These are phyloP conservation scores for Brachypteracias leptosomus DNA, from an alignment of 2,113 vertebrate species.

Conservation along the genomic window DNA sequence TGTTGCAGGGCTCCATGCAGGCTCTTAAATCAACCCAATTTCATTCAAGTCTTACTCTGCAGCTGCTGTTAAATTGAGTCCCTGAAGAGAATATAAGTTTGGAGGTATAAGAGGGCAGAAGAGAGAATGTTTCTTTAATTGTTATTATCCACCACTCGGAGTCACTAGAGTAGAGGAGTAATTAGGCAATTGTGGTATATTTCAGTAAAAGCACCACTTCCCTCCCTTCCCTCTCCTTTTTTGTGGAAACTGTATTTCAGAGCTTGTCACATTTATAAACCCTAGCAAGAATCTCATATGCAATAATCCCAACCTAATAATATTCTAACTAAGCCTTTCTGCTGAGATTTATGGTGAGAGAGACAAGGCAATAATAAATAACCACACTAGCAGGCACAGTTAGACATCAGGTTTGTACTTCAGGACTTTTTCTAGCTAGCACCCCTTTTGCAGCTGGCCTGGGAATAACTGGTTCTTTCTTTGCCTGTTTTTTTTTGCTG, in stretches of 20 bases:
- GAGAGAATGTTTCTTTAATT: conserved; percentile 44
- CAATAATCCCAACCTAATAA: conserved; percentile 36
- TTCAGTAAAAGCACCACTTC: conserved; percentile 1
- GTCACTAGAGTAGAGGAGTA: conserved; percentile 36
- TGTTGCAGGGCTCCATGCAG: not conserved
- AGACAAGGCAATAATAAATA: conserved; percentile 14
- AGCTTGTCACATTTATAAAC: conserved; percentile 27
- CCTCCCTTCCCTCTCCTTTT: not conserved
- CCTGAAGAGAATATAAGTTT: conserved; percentile 24
- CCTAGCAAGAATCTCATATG: not conserved
- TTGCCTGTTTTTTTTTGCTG: not conserved
- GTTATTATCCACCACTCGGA: conserved; percentile 16
- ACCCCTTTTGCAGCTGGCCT: not conserved
- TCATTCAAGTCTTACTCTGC: conserved; percentile 24
- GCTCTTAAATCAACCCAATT: conserved; percentile 35
- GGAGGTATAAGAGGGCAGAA: conserved; percentile 34
- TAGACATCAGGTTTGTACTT: not conserved
- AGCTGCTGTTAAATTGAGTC: conserved; percentile 44
- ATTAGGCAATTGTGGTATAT: conserved; percentile 31
- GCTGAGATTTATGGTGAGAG: conserved; percentile 3
- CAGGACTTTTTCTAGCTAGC: not conserved
- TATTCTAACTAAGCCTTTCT: conserved; percentile 37
- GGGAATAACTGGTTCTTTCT: not conserved
- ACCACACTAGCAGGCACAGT: not conserved
- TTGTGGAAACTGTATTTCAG: not conserved